These are phyloP conservation scores for Eretmocerus hayati DNA, from an alignment of 2,888 invertebrate genomes.

Conservation along the genomic window DNA sequence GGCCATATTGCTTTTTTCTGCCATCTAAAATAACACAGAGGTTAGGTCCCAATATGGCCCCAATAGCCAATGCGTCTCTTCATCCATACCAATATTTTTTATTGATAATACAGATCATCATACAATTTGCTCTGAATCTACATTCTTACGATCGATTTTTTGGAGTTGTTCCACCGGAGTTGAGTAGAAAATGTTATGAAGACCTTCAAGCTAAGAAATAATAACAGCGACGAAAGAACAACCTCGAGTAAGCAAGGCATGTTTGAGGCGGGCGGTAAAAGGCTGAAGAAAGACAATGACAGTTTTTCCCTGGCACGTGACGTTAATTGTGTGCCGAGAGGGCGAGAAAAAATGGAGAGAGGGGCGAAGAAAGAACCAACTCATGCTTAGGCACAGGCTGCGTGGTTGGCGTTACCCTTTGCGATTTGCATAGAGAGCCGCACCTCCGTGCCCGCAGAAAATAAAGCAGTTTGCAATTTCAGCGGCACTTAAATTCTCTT, in stretches of 20 bases:
- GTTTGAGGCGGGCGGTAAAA: background rate
- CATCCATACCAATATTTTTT: no score
- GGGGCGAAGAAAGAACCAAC: background rate
- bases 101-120: no score
- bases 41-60: no score
- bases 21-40: no score
- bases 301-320: conserved; percentile 7
- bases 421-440: conserved; percentile 10
- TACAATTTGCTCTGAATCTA: background rate
- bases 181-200: background rate
- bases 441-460: background rate
- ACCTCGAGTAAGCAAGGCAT: background rate
- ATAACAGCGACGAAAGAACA: background rate
- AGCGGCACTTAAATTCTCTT: conserved; percentile 3
- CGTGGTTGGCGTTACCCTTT: background rate
- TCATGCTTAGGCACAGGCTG: background rate
- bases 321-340: conserved; percentile 12
- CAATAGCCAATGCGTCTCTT: no score
- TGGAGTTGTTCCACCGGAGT: background rate
- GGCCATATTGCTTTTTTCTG: no score
- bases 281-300: background rate
- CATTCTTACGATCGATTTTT: no score
- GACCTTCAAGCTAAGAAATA: background rate
- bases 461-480: conserved; percentile 10
- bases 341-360: background rate